These are phyloP conservation scores for Apostichopus parvimensis DNA, from an alignment of 35 echinoderm and acorn worm species.

Conservation along the genomic window DNA sequence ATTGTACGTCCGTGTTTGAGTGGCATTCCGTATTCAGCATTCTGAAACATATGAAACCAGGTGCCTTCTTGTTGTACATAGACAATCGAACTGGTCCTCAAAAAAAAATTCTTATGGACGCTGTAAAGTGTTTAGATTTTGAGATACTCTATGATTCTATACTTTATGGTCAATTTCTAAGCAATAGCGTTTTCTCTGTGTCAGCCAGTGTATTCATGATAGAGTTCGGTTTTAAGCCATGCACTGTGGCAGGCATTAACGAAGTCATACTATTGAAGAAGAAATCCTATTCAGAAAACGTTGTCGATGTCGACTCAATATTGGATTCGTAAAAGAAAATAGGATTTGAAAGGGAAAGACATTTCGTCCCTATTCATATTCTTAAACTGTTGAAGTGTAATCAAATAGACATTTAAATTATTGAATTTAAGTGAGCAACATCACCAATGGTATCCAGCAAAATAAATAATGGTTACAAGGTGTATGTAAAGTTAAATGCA, in stretches of 20 bases:
- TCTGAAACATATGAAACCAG: conserved; percentile 16
- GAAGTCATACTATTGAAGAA: not conserved
- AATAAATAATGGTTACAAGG: no score
- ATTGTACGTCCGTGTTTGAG: not conserved
- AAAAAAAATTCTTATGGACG: not conserved
- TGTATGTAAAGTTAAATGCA: no score
- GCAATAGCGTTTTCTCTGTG: not conserved
- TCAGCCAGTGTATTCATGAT: not conserved
- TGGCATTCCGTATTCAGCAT: conserved; percentile 32
- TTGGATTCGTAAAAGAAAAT: no score
- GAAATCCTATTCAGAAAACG: not conserved
- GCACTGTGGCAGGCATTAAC: not conserved
- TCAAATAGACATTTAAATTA: no score
- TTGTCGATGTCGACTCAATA: no score
- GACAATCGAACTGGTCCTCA: conserved; percentile 24
- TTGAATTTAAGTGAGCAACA: no score
- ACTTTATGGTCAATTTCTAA: not conserved
- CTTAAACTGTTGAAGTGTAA: no score
- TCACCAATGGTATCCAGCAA: no score
- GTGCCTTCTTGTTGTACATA: conserved; percentile 14
- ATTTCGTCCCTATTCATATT: no score
- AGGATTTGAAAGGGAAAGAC: no score
- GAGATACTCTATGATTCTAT: not conserved
- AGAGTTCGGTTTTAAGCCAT: not conserved
- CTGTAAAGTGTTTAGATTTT: not conserved